Base-by-base conservation (phyloP, 2,888 invertebrate species). In the Ligdia adustata region DNA sequence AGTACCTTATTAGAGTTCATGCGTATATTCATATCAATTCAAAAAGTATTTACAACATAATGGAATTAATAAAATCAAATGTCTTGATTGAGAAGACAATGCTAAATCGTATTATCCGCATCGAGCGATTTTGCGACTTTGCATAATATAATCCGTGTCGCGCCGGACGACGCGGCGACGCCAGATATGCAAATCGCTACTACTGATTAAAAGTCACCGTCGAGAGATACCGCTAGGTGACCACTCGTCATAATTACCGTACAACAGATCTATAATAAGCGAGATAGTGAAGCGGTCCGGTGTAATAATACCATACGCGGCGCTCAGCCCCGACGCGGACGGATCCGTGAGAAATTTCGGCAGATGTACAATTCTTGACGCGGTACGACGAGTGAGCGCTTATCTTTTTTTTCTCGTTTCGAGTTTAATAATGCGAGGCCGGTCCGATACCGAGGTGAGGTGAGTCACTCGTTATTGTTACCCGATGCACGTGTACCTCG, bases 291-390 rank as follows among this genome's bases (percentile, higher is more conserved):
- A 79, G 75, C 78, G 70, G 79, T 75, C 78, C 78, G 71, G 72
- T 38, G 15, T 85, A 85, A 88, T 89, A 88, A 87, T 85, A 86
- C 80, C 79, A 79, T 78, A 76, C 78, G 69, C 66, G 75, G 70
- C 70, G 68, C 68, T 62, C 37, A 64, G 45, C 53, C 47, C 27
- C 35, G 29, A 26, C 67, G 18, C 31, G 66, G 70, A 69, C 72
- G 75, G 79, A 82, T 73, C 84, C 90, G 90, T 90, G 90, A 90
- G 90, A 90, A 90, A 77, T 90, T 90, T 89, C 84, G 90, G 90
- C 90, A 90, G 90, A 90, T 90, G 90, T 89, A 87, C 89, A 89
- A 88, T 89, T 88, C 86, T 88, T 85, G 84, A 83, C 81, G 81
- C 80, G 77, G 79, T 77, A 75, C 83, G 81, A 80, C 82, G 83